Base-by-base conservation (phyloP, 2,888 invertebrate genomes). In the Cephus rjabovi region DNA sequence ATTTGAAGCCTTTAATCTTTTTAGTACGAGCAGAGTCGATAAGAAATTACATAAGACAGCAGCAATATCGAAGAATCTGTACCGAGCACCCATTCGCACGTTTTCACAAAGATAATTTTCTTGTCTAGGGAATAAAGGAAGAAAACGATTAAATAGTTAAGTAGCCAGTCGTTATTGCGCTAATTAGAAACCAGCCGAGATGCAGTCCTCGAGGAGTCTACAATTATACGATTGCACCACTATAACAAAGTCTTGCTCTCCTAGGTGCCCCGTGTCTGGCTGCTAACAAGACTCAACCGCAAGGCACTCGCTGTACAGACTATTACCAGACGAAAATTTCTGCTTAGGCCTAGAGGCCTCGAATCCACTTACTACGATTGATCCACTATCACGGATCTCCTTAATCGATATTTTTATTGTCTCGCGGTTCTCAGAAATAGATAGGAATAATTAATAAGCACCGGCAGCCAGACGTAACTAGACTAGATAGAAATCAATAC, bases 181-280 rank as follows among this genome's bases (percentile, higher is more conserved):
- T 82, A 81, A 83, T 84, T 83, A 79, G 78, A 70, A 79, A 77
- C 75, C 79, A 76, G 82, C 81, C 79, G 77, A 76, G 71, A 56
- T 56, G 56, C 76, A 77, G 80, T 71, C 76, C 75, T 77, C 78
- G 79, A 81, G 79, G 80, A 82, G 76, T 75, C 68, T 75, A 79
- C 81, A 81, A 85, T 85, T 79, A 81, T 77, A 77, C 79, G 78
- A 56, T 56, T 56, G 56, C 56, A 23, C 23, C 56, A 23, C 56
- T 56, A 1, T 23, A 23, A 23, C 56, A 56, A 56, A 56, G 56
- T 56, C 56, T 56, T 56, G 56, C 23, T 56, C 56, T 23, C 56
- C 23, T 56, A 56, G 23, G 23, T 23, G 56, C 56, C 9, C 2
- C 56, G 2, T 23, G 23, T 56, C 56, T 56, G 56, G 23, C 56